phyloP scores from a whole-genome alignment of 2,113 vertebrate genomes.

The Menura novaehollandiae region DNA sequence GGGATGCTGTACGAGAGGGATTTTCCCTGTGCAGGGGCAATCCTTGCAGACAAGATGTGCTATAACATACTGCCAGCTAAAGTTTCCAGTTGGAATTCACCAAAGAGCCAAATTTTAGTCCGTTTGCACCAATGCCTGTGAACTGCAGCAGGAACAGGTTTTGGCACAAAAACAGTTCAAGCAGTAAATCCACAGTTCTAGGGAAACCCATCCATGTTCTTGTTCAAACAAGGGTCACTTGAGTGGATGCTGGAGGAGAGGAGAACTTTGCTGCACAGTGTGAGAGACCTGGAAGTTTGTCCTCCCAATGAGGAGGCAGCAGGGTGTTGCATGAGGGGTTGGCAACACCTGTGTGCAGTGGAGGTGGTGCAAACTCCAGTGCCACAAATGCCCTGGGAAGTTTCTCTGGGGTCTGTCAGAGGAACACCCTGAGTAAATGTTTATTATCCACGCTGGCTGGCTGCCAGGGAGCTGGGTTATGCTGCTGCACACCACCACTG shows the following conservation, averaged over 20 bases:
- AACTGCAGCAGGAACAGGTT: background rate
- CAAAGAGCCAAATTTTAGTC: background rate
- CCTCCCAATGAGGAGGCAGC: background rate
- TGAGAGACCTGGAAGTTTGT: background rate
- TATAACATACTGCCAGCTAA: background rate
- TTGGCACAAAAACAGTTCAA: background rate
- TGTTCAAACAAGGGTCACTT: background rate
- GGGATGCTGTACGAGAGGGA: background rate
- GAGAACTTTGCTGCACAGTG: accelerated
- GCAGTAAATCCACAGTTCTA: background rate
- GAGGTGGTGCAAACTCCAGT: background rate
- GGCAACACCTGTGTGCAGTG: background rate
- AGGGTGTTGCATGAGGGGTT: background rate
- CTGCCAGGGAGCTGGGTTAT: background rate
- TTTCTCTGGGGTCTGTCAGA: background rate
- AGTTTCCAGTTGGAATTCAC: background rate
- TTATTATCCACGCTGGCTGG: background rate
- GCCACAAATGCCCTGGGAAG: background rate
- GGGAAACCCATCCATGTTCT: background rate
- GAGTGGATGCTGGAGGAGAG: background rate
- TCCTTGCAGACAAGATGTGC: background rate
- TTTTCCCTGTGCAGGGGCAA: background rate
- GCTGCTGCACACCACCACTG: background rate
- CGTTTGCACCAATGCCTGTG: background rate
- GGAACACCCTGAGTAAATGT: background rate